Evolutionary conservation across 2,113 vertebrate genomes (phyloP).

Genomic region (Pardalotus punctatus): DNA sequence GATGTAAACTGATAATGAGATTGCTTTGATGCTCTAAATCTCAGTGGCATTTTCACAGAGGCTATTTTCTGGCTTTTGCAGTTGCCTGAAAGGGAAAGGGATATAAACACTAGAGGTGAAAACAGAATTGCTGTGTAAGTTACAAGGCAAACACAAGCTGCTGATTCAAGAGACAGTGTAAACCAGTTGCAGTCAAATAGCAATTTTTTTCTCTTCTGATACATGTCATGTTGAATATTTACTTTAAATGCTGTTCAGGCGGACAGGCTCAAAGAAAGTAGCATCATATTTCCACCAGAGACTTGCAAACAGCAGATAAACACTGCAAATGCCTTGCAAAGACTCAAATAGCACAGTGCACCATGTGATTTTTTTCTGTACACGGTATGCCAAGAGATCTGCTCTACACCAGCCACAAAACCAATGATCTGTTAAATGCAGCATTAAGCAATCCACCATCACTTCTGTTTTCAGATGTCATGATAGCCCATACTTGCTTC

Average conservation of each 20-base stretch:
- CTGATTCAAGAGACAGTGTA: background rate
- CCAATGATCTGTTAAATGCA: background rate
- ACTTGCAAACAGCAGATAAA: background rate
- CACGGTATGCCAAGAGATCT: background rate
- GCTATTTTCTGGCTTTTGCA: constrained; percentile 2
- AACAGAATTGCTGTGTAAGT: background rate
- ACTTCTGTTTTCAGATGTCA: background rate
- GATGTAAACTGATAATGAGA: constrained; percentile 56
- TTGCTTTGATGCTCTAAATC: constrained; percentile 32
- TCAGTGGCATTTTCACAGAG: constrained; percentile 28
- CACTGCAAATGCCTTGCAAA: background rate
- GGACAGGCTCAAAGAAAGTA: background rate
- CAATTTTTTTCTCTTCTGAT: background rate
- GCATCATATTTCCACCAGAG: background rate
- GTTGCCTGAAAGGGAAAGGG: constrained; percentile 6
- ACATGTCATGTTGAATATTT: background rate
- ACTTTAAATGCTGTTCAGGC: background rate
- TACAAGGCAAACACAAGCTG: background rate
- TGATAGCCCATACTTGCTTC: background rate
- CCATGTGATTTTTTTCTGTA: background rate
- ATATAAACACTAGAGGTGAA: constrained; percentile 11
- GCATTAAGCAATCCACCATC: background rate
- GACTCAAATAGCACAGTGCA: background rate
- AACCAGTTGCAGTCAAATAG: background rate
- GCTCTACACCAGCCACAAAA: background rate